Base-by-base conservation (phyloP, 2,797 vertebrate genomes). In the Sparus aurata region DNA sequence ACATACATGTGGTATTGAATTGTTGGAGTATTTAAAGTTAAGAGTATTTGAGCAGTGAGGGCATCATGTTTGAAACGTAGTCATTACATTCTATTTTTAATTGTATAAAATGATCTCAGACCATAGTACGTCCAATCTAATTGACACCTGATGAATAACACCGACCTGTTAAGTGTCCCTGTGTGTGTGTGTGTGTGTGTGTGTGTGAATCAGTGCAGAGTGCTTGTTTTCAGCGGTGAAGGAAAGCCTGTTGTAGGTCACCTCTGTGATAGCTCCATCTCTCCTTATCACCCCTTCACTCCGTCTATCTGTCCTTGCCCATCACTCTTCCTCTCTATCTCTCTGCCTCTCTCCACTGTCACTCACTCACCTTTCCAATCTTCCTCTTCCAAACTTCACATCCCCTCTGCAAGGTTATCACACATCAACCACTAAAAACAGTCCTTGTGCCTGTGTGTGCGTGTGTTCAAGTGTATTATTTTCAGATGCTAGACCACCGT, bases 351-450 rank as follows among this genome's bases (percentile, higher is more conserved):
- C 30, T 34, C 41, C 41, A 41, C 88, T 88, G 86, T 88, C 89
- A 86, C 86, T 92, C 90, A 87, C 81, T 91, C 89, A 90, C 89
- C 87, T 91, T 86, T 86, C 80, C 87, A 88, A 88, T 92, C 92
- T 91, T 80, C 83, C 73, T 74, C 50, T 30, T 84, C 82, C 82
- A 83, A 90, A 91, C 89, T 87, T 84, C 86, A 79, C 91, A 82
- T 90, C 77, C 77, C 68, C 67, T 87, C 82, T 20, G 25, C 88
- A 93, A 94, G 91, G 93, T 93, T 92, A 92, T 91, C 88, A 10
- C 68, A 78, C 80, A 81, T 82, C 83, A 72, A 30, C 77, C 54
- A 57, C 83, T 79, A 67, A 85, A 85, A 86, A 85, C 76, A 68
- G 53, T 68, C 2, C 59, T 18, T 47, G 54, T 62, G 47, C 64